phyloP scores from a whole-genome alignment of 2,888 invertebrate species.

The Latrodectus hesperus region DNA sequence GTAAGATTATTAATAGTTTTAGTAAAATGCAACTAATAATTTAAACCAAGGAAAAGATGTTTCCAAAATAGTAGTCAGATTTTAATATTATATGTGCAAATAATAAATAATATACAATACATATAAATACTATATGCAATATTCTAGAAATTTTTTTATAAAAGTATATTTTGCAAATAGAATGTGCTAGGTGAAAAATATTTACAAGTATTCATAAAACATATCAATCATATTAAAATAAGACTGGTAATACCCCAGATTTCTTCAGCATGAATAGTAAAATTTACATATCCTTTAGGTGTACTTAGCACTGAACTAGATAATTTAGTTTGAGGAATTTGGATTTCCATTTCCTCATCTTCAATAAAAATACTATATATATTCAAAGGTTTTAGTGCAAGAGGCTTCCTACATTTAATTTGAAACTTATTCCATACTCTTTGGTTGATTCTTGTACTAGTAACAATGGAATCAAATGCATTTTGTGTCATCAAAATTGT shows the following conservation, averaged over 20 bases:
- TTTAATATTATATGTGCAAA: too few relatives aligned
- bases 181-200: background rate
- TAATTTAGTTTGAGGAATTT: slow-evolving; percentile 30
- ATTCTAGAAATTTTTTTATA: background rate
- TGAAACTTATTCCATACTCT: slow-evolving; percentile 38
- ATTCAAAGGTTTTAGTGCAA: slow-evolving; percentile 39
- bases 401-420: slow-evolving; percentile 33
- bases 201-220: background rate
- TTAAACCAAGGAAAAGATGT: too few relatives aligned
- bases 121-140: too few relatives aligned
- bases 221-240: slow-evolving; percentile 4
- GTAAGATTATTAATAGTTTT: too few relatives aligned
- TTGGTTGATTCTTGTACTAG: slow-evolving; percentile 25
- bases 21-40: too few relatives aligned
- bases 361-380: slow-evolving; percentile 35
- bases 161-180: slow-evolving; percentile 19
- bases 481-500: slow-evolving; percentile 42
- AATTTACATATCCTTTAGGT: slow-evolving; percentile 33
- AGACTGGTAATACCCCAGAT: slow-evolving; percentile 41
- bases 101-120: too few relatives aligned
- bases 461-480: background rate
- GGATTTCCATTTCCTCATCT: slow-evolving; percentile 20
- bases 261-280: slow-evolving; percentile 43
- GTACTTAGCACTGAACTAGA: slow-evolving; percentile 11
- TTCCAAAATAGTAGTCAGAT: too few relatives aligned